Evolutionary conservation across 2,888 invertebrate species (phyloP).

Genomic region (Fragum fragum): DNA sequence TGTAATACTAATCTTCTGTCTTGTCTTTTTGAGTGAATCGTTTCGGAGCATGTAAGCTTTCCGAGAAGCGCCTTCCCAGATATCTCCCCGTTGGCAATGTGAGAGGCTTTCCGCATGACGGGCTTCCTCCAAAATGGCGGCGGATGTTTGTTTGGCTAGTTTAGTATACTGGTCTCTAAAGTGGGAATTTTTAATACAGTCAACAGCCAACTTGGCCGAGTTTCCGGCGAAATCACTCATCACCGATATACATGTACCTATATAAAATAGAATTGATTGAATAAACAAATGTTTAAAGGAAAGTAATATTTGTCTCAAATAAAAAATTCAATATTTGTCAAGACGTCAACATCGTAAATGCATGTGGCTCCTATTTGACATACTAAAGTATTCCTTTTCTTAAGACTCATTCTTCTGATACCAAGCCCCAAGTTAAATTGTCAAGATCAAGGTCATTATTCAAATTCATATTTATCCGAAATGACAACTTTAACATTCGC

Average conservation of each 20-base stretch:
- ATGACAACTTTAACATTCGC: no score
- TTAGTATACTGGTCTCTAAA: slow-evolving; percentile 42
- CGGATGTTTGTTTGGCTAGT: slow-evolving; percentile 35
- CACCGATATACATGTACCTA: neutral
- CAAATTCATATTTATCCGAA: no score
- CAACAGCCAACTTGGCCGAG: slow-evolving; percentile 47
- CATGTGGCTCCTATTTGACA: no score
- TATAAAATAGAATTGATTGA: no score
- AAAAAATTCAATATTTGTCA: no score
- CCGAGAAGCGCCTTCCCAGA: slow-evolving; percentile 42
- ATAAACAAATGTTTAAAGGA: no score
- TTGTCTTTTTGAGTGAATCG: slow-evolving; percentile 28
- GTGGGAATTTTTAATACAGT: slow-evolving; percentile 40
- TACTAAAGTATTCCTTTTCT: no score
- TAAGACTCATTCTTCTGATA: no score
- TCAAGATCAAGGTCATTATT: no score
- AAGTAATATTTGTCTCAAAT: no score
- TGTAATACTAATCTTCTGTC: slow-evolving; percentile 39
- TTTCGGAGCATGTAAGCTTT: slow-evolving; percentile 46
- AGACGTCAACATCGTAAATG: no score
- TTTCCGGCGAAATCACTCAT: slow-evolving; percentile 55
- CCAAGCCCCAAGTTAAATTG: no score
- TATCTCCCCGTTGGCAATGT: slow-evolving; percentile 40
- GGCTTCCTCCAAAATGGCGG: slow-evolving; percentile 30
- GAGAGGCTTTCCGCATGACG: slow-evolving; percentile 43